These are phyloP conservation scores for Axinella damicornis DNA, from an alignment of 37 sponge, comb jelly and placozoan genomes.

Conservation along the genomic window DNA sequence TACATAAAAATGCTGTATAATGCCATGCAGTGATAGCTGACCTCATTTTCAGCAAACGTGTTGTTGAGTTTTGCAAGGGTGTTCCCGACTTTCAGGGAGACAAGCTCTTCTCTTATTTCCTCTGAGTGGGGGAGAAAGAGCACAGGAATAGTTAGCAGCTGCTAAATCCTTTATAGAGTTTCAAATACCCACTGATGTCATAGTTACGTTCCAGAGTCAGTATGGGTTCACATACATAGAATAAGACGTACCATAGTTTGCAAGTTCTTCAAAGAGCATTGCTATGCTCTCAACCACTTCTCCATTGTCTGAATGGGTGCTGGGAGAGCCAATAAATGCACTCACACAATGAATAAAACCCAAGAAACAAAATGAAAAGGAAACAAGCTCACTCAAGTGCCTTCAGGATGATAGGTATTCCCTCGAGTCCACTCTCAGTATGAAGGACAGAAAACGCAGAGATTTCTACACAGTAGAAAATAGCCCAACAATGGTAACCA, in stretches of 20 bases:
- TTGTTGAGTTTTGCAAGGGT: neutral
- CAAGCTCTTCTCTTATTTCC: conserved; percentile 38
- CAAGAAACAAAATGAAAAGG: too few species aligned
- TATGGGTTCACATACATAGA: too few species aligned
- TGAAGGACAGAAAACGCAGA: conserved; percentile 45
- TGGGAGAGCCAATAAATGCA: neutral
- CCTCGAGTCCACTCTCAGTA: conserved; percentile 37
- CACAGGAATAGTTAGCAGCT: too few species aligned
- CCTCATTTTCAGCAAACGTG: neutral
- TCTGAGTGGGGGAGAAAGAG: conserved; percentile 2
- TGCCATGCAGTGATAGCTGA: too few species aligned
- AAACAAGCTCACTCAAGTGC: conserved; percentile 33
- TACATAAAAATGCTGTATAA: too few species aligned
- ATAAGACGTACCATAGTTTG: conserved; percentile 44
- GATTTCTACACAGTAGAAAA: conserved; percentile 47
- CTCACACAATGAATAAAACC: neutral
- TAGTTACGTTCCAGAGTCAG: too few species aligned
- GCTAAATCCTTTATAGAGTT: too few species aligned
- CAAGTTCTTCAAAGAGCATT: conserved; percentile 27
- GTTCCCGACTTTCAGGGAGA: conserved; percentile 10
- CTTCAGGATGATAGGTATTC: conserved; percentile 52
- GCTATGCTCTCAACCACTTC: conserved; percentile 70
- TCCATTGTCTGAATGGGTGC: conserved; percentile 22
- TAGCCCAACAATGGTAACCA: too few species aligned
- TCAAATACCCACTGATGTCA: too few species aligned